A percentile compares a stretch with the other conserved stretches of the same genome.
These are phyloP conservation scores for Lypha dubia DNA, from an alignment of 2,888 invertebrate species.

Conservation along the genomic window DNA sequence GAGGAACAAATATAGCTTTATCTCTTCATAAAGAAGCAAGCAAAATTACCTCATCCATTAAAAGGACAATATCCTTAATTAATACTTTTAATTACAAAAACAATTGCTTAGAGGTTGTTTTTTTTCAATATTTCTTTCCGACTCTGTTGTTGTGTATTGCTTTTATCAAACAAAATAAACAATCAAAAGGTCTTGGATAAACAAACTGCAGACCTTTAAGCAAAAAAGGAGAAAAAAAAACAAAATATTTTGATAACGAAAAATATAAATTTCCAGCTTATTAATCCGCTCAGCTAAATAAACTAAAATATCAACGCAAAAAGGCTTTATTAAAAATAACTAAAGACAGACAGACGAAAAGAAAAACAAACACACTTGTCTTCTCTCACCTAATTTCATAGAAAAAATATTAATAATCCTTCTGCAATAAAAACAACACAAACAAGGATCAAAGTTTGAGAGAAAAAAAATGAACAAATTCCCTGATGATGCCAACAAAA, in stretches of 20 bases:
- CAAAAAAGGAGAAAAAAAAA: background rate
- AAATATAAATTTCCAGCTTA: slow-evolving; percentile 72
- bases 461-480: slow-evolving; percentile 61
- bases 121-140: slow-evolving; percentile 45
- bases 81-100: slow-evolving; percentile 67
- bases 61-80: slow-evolving; percentile 40
- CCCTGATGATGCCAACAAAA: slow-evolving; percentile 47
- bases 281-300: slow-evolving; percentile 79
- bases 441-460: slow-evolving; percentile 72
- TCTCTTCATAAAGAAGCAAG: slow-evolving; percentile 3
- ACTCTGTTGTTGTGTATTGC: background rate
- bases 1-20: too few relatives aligned
- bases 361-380: slow-evolving; percentile 64
- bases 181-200: slow-evolving; percentile 66
- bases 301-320: slow-evolving; percentile 76
- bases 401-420: slow-evolving; percentile 73
- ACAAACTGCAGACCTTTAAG: slow-evolving; percentile 40
- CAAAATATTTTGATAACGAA: slow-evolving; percentile 22
- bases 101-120: slow-evolving; percentile 20
- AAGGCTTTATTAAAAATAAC: slow-evolving; percentile 73
- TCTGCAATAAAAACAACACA: slow-evolving; percentile 50
- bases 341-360: slow-evolving; percentile 21
- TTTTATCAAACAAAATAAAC: slow-evolving; percentile 64
- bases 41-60: background rate
- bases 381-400: slow-evolving; percentile 67